phyloP scores from a whole-genome alignment of 2,797 vertebrate species.

The Vespertilio murinus region DNA sequence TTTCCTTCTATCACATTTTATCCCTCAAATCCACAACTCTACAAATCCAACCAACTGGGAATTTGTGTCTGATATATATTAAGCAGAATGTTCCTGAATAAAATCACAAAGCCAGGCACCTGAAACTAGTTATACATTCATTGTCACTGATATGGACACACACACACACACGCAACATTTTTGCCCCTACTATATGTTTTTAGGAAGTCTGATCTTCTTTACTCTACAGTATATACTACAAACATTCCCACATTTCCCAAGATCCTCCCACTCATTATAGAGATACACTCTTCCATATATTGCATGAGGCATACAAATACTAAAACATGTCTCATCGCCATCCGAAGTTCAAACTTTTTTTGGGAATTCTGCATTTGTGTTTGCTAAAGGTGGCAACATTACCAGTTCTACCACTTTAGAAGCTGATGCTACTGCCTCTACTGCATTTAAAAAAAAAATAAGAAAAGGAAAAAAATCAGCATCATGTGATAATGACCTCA shows the following conservation, averaged over 20 bases:
- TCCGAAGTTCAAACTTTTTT: neutral
- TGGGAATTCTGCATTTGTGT: neutral
- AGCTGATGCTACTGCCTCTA: neutral
- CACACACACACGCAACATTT: accelerated
- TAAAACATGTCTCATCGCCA: neutral
- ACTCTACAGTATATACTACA: accelerated
- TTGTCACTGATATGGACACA: accelerated
- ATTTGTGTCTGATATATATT: neutral
- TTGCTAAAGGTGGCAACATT: neutral
- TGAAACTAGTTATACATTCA: neutral
- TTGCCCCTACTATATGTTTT: neutral
- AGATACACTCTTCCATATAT: neutral
- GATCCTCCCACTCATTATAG: neutral
- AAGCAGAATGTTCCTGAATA: neutral
- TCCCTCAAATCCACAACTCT: neutral
- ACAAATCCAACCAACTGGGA: neutral
- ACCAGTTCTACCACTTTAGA: neutral
- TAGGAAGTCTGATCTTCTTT: neutral
- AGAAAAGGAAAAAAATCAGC: neutral
- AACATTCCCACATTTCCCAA: neutral
- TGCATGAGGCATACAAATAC: neutral
- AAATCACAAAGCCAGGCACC: neutral
- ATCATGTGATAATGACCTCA: neutral
- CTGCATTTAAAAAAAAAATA: neutral
- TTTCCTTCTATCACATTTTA: neutral